A percentile compares a stretch with the other conserved stretches of the same genome.
Conservation (phyloP, 1,140 invertebrate genomes). For the Platyscapa corneri region DNA sequence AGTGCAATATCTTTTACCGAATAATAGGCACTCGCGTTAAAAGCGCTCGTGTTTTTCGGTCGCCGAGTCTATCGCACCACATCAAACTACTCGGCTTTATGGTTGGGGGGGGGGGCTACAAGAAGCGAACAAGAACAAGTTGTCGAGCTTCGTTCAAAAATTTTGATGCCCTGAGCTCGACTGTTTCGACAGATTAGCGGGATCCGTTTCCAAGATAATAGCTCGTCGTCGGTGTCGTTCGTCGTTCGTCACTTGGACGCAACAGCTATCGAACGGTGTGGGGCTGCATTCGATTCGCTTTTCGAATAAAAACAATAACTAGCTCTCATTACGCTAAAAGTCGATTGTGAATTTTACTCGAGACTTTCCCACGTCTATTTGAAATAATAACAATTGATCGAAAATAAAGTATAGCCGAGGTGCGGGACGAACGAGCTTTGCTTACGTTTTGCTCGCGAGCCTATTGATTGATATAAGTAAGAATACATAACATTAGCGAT, state of each 20-base stretch:
- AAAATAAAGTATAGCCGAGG: not conserved
- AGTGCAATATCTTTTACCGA: not conserved
- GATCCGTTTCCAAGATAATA: too few relatives aligned
- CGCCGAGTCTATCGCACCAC: not conserved
- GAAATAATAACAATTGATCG: not conserved
- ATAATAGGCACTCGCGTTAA: not conserved
- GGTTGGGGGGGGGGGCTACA: too few relatives aligned
- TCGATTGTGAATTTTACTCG: not conserved
- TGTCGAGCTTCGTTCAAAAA: too few relatives aligned
- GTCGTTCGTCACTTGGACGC: not conserved
- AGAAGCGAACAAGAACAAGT: too few relatives aligned
- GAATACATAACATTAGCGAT: not conserved
- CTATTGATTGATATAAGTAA: conserved; percentile 1
- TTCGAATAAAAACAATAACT: too few relatives aligned
- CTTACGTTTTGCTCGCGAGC: not conserved
- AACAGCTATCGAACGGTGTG: too few relatives aligned
- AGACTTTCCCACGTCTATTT: not conserved
- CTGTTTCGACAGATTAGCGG: too few relatives aligned
- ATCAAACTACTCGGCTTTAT: not conserved
- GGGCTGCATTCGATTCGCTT: too few relatives aligned
- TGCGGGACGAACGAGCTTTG: not conserved
- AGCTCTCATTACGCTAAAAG: not conserved
- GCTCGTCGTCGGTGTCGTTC: too few relatives aligned
- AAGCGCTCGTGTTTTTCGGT: not conserved
- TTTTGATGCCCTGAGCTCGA: too few relatives aligned